phyloP scores from a whole-genome alignment of 2,113 vertebrate genomes.

The Platysternon megacephalum region DNA sequence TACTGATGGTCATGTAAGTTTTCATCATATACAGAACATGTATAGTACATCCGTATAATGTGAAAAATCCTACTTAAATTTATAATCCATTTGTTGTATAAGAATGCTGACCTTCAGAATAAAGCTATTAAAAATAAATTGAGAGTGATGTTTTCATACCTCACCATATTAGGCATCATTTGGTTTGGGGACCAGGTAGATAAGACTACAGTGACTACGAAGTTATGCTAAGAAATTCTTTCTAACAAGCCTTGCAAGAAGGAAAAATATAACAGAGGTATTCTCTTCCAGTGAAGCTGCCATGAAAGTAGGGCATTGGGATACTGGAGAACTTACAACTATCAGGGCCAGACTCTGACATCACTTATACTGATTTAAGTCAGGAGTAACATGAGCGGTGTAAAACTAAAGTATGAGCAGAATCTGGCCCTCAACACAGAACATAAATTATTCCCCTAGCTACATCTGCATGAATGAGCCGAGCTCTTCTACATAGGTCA shows the following conservation, averaged over 20 bases:
- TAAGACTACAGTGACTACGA: background rate
- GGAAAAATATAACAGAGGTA: background rate
- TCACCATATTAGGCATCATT: background rate
- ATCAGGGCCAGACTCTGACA: background rate
- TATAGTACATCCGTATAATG: background rate
- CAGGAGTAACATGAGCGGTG: background rate
- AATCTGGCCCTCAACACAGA: background rate
- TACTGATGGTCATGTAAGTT: background rate
- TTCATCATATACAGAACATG: background rate
- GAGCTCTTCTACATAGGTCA: background rate
- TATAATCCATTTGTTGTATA: background rate
- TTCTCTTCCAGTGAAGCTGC: background rate
- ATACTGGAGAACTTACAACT: background rate
- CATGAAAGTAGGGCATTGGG: background rate
- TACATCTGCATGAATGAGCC: background rate
- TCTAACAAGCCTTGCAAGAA: background rate
- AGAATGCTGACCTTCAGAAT: background rate
- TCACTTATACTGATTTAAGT: background rate
- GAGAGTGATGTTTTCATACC: background rate
- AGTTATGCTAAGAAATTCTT: background rate
- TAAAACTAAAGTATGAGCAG: background rate
- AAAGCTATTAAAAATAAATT: background rate
- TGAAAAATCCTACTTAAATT: background rate
- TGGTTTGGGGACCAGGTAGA: background rate
- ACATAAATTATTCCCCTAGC: background rate